Evolutionary conservation across 1,140 invertebrate species (phyloP), one percentile per base, ranked within the genome.

Genomic region (Antheraea pernyi): DNA sequence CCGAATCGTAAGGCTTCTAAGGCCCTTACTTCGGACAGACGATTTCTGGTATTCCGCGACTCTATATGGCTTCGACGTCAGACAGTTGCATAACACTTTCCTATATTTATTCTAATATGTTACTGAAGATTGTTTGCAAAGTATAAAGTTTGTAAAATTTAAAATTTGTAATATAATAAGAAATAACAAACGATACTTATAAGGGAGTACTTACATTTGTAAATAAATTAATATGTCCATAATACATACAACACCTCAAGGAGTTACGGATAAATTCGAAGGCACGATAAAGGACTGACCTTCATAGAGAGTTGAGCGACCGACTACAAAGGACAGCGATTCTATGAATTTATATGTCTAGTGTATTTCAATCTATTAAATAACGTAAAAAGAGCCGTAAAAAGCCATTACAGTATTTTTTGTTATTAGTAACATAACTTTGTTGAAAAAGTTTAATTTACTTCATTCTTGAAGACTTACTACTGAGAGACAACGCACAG

Each of bases 261-360:
- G 16, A 53, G 11, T 53, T 6, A 63, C 58, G n/a, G 16, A 63
- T 48, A 11, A 39, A 68, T 39, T 42, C 10, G 19, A 18, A 61
- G 59, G 19, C 30, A 42, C 48, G 46, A 60, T 60, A 72, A 68
- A 77, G 71, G 67, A 62, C 39, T 70, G 77, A 79, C 83, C 85
- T 86, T 85, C 82, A 67, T 39, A 59, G 18, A 13, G 69, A 83
- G 82, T 80, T 86, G 79, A 86, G 70, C 83, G 84, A 65, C 79
- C 84, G 77, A 75, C 77, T 71, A 86, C 84, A 86, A 86, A 86
- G 76, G 75, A 74, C 59, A 73, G 76, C 67, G 72, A 19, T 65
- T 74, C 67, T 74, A 78, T 76, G 59, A 75, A 72, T 42, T 42
- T 42, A 42, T 42, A 42, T 18, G 19, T 46, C 63, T 42, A 70